Conservation (phyloP, 1,140 invertebrate species). For the Trachelipus rathkii region DNA sequence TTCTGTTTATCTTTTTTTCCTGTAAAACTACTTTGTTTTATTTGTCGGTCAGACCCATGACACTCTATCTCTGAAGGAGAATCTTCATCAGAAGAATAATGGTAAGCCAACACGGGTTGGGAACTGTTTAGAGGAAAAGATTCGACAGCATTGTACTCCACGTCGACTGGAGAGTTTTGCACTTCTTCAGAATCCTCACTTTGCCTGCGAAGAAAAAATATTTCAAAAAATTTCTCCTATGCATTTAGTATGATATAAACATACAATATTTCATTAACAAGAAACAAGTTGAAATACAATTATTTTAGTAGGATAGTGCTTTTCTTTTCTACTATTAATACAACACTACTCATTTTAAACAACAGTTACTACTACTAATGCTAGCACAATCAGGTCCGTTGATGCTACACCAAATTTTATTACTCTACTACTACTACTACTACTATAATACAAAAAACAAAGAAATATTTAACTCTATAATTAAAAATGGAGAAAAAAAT, state of each 20-base stretch:
- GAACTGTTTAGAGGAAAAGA: neutral
- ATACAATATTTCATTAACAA: no score
- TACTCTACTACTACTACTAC: neutral
- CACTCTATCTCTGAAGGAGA: neutral
- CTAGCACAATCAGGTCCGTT: no score
- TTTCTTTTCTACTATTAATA: no score
- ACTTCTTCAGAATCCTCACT: neutral
- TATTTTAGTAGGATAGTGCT: no score
- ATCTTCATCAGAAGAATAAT: slow-evolving; percentile 1
- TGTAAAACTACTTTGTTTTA: neutral
- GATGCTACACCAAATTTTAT: no score
- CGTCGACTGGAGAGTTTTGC: neutral
- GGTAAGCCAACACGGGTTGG: neutral
- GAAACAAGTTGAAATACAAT: no score
- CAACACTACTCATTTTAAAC: no score
- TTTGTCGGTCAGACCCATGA: neutral
- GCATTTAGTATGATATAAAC: neutral
- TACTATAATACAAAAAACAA: neutral
- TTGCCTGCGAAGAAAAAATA: neutral
- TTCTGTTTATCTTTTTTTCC: no score
- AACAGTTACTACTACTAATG: neutral
- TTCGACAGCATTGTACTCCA: neutral
- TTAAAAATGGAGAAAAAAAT: neutral
- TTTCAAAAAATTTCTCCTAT: neutral
- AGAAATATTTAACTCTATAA: neutral